A percentile compares a stretch with the other conserved stretches of the same genome.
phyloP scores from a whole-genome alignment of 2,888 invertebrate species.

The Drosophila prostipennis region DNA sequence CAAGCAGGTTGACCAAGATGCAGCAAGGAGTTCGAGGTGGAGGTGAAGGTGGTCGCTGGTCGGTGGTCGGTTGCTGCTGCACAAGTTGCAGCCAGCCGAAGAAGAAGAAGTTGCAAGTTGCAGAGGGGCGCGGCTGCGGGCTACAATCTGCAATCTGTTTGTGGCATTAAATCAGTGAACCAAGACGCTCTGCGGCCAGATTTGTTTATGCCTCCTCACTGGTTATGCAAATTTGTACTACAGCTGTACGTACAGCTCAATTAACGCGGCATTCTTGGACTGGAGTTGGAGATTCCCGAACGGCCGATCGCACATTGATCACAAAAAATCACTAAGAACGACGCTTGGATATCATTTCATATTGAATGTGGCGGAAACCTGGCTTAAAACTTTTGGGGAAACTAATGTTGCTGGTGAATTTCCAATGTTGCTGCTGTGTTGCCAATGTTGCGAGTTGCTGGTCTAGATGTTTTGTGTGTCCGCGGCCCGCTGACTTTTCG shows the following conservation, averaged over 20 bases:
- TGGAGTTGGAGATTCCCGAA: neutral
- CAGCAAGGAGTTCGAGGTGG: conserved; percentile 21
- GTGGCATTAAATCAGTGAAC: conserved; percentile 81
- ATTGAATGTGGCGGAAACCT: neutral
- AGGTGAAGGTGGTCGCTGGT: conserved; percentile 21
- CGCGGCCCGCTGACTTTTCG: conserved; percentile 35
- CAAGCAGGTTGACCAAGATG: conserved; percentile 65
- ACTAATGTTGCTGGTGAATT: conserved; percentile 6
- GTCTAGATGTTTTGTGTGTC: conserved; percentile 20
- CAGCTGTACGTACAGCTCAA: conserved; percentile 75
- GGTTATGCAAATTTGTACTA: conserved; percentile 70
- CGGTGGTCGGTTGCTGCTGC: conserved; percentile 17
- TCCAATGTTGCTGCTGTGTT: conserved; percentile 5
- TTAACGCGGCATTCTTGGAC: conserved; percentile 51
- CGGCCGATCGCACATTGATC: conserved; percentile 17
- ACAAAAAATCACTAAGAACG: conserved; percentile 6
- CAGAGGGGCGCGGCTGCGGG: conserved; percentile 42
- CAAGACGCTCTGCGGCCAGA: conserved; percentile 73
- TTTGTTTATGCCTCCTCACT: conserved; percentile 63
- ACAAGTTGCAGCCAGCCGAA: conserved; percentile 11
- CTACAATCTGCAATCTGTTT: conserved; percentile 78
- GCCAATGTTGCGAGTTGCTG: conserved; percentile 17
- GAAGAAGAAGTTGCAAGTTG: conserved; percentile 7
- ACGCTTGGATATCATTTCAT: neutral
- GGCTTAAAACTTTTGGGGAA: neutral